Evolutionary conservation across 2,888 invertebrate species (phyloP), one percentile per base, ranked within the genome.

Genomic region (Eupsilia transversa): DNA sequence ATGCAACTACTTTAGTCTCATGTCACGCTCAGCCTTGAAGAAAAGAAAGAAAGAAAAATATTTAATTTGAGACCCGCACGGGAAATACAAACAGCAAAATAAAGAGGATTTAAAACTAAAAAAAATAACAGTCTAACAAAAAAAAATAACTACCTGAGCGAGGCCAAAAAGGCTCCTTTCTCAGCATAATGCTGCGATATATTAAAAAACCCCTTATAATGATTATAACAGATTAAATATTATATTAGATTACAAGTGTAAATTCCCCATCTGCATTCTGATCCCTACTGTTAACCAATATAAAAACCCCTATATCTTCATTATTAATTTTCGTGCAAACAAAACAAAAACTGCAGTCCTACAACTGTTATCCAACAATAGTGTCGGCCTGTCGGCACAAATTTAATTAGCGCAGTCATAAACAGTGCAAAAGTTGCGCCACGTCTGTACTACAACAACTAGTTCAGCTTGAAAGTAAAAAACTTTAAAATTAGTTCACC

Each of bases 401-500:
- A 70, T 87, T 83, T 87, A 77, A 85, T 87, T 76, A 83, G 57
- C 61, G n/a, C 64, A 81, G 77, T 77, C 80, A 78, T 85, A 86
- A 86, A 77, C 83, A 80, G 38, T 43, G 68, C 46, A 33, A 52
- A 84, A 86, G 61, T 78, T 73, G 46, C 54, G 14, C 78, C 82
- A 41, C 74, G 27, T 70, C 69, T 46, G 64, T 74, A 86, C 78
- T 74, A 35, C 38, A 70, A 68, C 75, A 64, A 69, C 72, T 68
- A 43, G 65, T 67, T 60, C 64, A 71, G 80, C 33, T 78, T 79
- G 66, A 66, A 74, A 84, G 87, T 79, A 81, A 81, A 78, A 86
- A 87, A 84, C 85, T 88, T 88, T 85, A 43, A 82, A 86, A 88
- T 87, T 77, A 78, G 80, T 86, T 86, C 57, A 49, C 74, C 60